Percentiles rank a stretch among this genome's conserved stretches.
Evolutionary conservation across 1,140 invertebrate species (phyloP).

Genomic region (Brachionus manjavacas): DNA sequence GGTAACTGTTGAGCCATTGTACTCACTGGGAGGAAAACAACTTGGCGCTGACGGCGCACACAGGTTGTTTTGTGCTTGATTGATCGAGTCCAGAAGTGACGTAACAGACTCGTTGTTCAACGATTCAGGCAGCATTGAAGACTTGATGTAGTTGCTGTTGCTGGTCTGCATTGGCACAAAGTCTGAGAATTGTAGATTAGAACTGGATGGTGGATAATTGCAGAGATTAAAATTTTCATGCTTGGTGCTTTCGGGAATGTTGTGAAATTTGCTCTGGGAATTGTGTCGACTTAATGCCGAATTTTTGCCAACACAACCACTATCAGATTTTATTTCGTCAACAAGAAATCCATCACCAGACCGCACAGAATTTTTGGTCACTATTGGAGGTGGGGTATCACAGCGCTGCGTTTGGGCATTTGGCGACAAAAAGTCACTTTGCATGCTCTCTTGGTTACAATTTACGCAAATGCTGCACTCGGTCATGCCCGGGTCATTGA

Average conservation of each 20-base stretch:
- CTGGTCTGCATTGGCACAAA: neutral
- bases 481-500: neutral
- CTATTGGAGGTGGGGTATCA: constrained; percentile 9
- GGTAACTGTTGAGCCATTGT: neutral
- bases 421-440: neutral
- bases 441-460: neutral
- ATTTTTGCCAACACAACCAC: neutral
- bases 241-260: neutral
- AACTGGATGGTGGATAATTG: neutral
- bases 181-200: neutral
- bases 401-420: neutral
- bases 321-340: neutral
- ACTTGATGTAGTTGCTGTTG: neutral
- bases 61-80: neutral
- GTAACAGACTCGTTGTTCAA: neutral
- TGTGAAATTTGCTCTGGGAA: neutral
- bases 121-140: neutral
- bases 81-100: neutral
- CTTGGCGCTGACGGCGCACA: neutral
- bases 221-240: neutral
- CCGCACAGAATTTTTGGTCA: neutral
- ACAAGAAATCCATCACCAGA: neutral
- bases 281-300: neutral
- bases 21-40: neutral
- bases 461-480: neutral